phyloP scores from a whole-genome alignment of 2,113 vertebrate species.

The Phrynosoma platyrhinos region DNA sequence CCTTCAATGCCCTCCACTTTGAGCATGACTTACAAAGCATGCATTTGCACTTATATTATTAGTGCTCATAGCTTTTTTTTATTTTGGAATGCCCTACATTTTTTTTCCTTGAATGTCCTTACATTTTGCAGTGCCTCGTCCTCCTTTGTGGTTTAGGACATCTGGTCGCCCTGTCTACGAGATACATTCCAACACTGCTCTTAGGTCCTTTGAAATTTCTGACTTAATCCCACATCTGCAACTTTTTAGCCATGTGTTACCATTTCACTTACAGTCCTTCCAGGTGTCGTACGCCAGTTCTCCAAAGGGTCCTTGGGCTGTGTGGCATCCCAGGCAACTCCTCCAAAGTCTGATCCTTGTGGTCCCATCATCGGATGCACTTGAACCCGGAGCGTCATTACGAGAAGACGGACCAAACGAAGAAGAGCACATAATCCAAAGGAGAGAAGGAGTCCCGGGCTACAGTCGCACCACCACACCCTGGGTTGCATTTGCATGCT shows the following conservation, averaged over 20 bases:
- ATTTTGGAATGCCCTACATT: no score
- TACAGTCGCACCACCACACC: conserved; percentile 69
- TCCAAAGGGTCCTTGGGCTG: background rate
- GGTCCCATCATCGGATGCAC: conserved; percentile 35
- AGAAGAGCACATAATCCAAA: conserved; percentile 64
- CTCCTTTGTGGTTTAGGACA: no score
- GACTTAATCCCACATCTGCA: background rate
- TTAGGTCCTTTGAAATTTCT: no score
- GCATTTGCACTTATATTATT: no score
- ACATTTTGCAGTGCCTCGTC: no score
- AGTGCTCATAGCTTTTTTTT: no score
- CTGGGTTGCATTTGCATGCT: conserved; percentile 55
- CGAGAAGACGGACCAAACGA: conserved; percentile 59
- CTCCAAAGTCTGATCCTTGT: background rate
- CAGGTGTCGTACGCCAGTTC: background rate
- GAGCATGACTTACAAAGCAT: no score
- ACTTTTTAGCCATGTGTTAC: background rate
- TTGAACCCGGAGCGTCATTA: conserved; percentile 50
- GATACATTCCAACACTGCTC: no score
- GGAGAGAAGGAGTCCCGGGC: conserved; percentile 69
- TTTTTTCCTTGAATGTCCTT: no score
- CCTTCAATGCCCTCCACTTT: no score
- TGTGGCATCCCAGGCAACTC: background rate
- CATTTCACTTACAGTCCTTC: conserved; percentile 8
- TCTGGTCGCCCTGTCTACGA: no score